phyloP scores from a whole-genome alignment of 1,140 invertebrate genomes.

The Drosophila lacteicornis region DNA sequence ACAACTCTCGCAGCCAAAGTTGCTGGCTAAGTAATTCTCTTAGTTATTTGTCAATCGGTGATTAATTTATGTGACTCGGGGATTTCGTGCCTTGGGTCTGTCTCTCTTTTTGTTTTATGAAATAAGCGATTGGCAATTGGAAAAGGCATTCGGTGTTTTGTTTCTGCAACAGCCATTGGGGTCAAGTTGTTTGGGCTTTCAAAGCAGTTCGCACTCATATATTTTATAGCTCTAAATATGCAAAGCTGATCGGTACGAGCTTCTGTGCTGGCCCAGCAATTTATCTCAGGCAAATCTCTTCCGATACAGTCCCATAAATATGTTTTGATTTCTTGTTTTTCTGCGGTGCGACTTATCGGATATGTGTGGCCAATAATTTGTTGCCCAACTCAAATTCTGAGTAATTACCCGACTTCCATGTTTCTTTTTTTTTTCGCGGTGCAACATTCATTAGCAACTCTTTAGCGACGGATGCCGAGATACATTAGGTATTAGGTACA shows the following conservation, averaged over 20 bases:
- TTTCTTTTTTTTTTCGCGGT: slow-evolving; percentile 9
- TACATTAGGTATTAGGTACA: slow-evolving; percentile 13
- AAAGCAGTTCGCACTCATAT: slow-evolving; percentile 20
- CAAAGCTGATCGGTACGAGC: slow-evolving; percentile 13
- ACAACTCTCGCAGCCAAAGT: slow-evolving; percentile 49
- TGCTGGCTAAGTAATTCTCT: slow-evolving; percentile 69
- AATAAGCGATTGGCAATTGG: slow-evolving; percentile 36
- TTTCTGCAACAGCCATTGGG: slow-evolving; percentile 23
- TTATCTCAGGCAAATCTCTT: slow-evolving; percentile 27
- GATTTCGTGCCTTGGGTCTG: slow-evolving; percentile 34
- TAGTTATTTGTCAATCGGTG: slow-evolving; percentile 72
- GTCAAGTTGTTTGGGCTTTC: slow-evolving; percentile 42
- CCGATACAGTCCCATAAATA: slow-evolving; percentile 24
- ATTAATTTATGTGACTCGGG: slow-evolving; percentile 71
- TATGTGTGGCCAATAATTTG: slow-evolving; percentile 68
- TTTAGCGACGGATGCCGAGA: slow-evolving; percentile 61
- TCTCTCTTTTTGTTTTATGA: slow-evolving; percentile 42
- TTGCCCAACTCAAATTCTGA: slow-evolving; percentile 67
- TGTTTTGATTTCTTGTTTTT: slow-evolving; percentile 23
- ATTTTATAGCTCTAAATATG: slow-evolving; percentile 8
- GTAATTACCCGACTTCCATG: slow-evolving; percentile 61
- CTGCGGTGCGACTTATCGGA: slow-evolving; percentile 63
- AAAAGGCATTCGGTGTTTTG: slow-evolving; percentile 38
- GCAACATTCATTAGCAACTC: slow-evolving; percentile 71
- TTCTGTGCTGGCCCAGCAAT: slow-evolving; percentile 21